A percentile compares a stretch with the other conserved stretches of the same genome.
Conservation (phyloP, 2,113 vertebrate species). For the Promerops cafer region DNA sequence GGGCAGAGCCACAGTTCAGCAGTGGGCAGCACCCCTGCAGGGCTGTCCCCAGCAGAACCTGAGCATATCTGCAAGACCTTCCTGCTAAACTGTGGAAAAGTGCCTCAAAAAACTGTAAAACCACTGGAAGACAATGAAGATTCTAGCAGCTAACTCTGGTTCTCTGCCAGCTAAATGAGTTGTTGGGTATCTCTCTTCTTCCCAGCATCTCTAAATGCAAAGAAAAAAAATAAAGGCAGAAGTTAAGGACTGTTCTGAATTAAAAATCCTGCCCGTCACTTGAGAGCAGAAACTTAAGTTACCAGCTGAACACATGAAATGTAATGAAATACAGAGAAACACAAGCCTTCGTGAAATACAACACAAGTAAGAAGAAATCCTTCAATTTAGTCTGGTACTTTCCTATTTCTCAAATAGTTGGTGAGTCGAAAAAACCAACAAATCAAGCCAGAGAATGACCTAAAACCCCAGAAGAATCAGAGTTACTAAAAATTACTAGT, state of each 20-base stretch:
- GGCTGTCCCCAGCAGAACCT: neutral
- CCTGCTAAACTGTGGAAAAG: neutral
- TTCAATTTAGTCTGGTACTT: neutral
- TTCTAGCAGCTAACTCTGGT: neutral
- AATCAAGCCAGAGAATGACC: slow-evolving; percentile 7
- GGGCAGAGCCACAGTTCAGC: neutral
- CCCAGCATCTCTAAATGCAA: neutral
- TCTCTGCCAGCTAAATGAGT: neutral
- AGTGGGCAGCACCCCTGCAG: neutral
- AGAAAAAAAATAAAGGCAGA: neutral
- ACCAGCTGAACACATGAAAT: neutral
- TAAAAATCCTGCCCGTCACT: neutral
- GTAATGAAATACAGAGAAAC: neutral
- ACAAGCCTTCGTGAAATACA: neutral
- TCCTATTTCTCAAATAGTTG: neutral
- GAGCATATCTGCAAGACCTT: neutral
- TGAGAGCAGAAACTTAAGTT: neutral
- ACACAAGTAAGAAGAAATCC: neutral
- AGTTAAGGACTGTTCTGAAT: neutral
- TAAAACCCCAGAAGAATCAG: neutral
- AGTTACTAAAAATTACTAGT: neutral
- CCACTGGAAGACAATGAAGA: neutral
- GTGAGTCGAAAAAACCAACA: neutral
- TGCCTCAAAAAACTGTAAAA: neutral
- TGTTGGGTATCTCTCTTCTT: neutral